Evolutionary conservation across 2,113 vertebrate genomes (phyloP), one percentile per base, ranked within the genome.

Genomic region (Callochromis pleurospilus): DNA sequence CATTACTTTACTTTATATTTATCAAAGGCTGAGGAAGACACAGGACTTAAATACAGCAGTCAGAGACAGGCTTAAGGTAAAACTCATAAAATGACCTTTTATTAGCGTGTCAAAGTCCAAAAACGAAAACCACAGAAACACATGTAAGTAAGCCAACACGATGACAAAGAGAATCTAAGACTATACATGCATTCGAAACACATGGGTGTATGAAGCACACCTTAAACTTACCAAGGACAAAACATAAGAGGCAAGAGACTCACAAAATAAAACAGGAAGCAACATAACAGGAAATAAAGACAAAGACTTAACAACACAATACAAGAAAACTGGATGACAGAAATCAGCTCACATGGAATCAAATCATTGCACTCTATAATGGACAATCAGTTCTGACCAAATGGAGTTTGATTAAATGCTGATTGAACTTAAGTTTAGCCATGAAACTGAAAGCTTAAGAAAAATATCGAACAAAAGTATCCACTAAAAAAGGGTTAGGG

Each of bases 21-120:
- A 17, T 4, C 14, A 19, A 60, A 17, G 56, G 0, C 29, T 4
- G 15, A 58, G 26, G 26, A 0, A 33, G 26, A 60, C 29, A 60
- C 56, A 10, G 15, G 15, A 60, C 14, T 33, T 31, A 60, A 58
- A 60, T 4, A 9, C 26, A 31, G 56, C 26, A 60, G 8, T 33
- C 29, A 60, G 0, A 60, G 8, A 33, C 29, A 65, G 19, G 10
- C 10, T 38, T 21, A 38, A 12, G 10, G 33, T 65, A 7, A 38
- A 38, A 65, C 6, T 7, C 14, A 13, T 38, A 38, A 65, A 12
- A 1, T 1, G 4, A 65, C 10, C 6, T 38, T 65, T 65, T n/a
- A 65, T 38, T 65, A 38, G 60, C 9, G 31, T 2, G 4, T 29
- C 1, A n/a, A 65, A 12, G 31, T 65, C 17, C 60, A 36, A 0